Percentiles rank a stretch among this genome's conserved stretches.
Conservation (phyloP, 2,888 invertebrate species). For the Cosmia pyralina region DNA sequence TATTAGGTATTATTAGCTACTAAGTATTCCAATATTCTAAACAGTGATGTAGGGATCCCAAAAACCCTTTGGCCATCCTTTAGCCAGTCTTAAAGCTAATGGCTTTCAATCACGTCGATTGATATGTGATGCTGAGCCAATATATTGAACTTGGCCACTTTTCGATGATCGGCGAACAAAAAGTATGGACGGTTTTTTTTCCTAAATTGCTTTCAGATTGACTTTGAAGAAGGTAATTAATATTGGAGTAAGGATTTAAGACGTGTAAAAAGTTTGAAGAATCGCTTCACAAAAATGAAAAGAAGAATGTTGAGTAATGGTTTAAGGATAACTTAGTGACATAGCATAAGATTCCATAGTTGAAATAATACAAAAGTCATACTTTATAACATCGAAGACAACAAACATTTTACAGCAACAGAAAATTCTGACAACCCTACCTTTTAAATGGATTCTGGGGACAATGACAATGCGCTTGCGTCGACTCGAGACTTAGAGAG, state of each 20-base stretch:
- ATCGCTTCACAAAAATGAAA: not conserved
- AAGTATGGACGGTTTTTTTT: slow-evolving; percentile 14
- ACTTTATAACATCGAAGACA: slow-evolving; percentile 3
- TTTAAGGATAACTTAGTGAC: not conserved
- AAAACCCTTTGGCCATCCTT: slow-evolving; percentile 1
- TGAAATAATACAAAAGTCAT: not conserved
- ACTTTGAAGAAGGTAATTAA: slow-evolving; percentile 43
- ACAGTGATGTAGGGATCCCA: slow-evolving; percentile 10
- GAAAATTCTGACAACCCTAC: slow-evolving; percentile 24
- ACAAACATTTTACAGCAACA: not conserved
- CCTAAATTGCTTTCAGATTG: slow-evolving; percentile 9
- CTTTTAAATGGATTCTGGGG: slow-evolving; percentile 32
- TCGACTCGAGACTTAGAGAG: slow-evolving; percentile 27
- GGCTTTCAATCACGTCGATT: slow-evolving; percentile 37
- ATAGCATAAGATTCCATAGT: not conserved
- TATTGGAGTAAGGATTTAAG: slow-evolving; percentile 8
- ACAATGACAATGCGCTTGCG: slow-evolving; percentile 43
- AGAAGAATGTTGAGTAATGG: not conserved
- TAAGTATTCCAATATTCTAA: not conserved
- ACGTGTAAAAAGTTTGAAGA: not conserved
- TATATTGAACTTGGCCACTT: slow-evolving; percentile 38
- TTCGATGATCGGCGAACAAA: slow-evolving; percentile 35
- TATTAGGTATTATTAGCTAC: no score
- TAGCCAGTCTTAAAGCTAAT: slow-evolving; percentile 41
- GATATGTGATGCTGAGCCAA: slow-evolving; percentile 43